Percentiles rank a stretch among this genome's conserved stretches.
These are phyloP conservation scores for Genyomyrus donnyi DNA, from an alignment of 2,113 vertebrate species.

Conservation along the genomic window DNA sequence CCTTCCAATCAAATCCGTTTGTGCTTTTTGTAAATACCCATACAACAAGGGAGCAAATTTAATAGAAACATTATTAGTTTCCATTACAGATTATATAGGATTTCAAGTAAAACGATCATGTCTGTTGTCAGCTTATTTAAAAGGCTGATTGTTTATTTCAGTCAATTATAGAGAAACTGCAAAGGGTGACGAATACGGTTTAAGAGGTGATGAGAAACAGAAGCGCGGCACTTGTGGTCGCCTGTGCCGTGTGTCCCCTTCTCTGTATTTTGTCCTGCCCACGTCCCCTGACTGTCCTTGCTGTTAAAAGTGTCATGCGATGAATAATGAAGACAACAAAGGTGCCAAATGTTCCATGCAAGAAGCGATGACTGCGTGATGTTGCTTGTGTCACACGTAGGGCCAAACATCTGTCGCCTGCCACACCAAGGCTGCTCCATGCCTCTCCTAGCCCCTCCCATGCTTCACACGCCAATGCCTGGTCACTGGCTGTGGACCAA, in stretches of 20 bases:
- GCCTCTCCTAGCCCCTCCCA: background rate
- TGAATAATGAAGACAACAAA: conserved; percentile 66
- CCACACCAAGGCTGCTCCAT: conserved; percentile 20
- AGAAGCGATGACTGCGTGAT: conserved; percentile 49
- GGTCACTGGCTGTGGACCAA: background rate
- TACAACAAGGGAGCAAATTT: background rate
- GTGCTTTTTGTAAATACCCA: background rate
- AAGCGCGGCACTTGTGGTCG: too few species aligned
- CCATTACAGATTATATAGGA: background rate
- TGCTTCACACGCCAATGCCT: background rate
- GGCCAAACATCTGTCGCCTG: conserved; percentile 63
- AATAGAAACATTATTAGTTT: background rate
- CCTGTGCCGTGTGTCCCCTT: conserved; percentile 22
- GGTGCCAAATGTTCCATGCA: conserved; percentile 68
- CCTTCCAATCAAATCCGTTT: background rate
- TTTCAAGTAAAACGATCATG: background rate
- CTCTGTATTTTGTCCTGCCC: conserved; percentile 48
- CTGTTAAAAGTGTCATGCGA: conserved; percentile 56
- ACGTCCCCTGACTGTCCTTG: conserved; percentile 63
- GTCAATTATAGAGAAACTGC: background rate
- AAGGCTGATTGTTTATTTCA: conserved; percentile 1
- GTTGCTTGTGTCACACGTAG: conserved; percentile 51
- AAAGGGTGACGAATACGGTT: background rate
- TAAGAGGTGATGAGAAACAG: background rate
- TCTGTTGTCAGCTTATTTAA: conserved; percentile 3